Evolutionary conservation across 2,113 vertebrate species (phyloP).

Genomic region (Rafetus swinhoei): DNA sequence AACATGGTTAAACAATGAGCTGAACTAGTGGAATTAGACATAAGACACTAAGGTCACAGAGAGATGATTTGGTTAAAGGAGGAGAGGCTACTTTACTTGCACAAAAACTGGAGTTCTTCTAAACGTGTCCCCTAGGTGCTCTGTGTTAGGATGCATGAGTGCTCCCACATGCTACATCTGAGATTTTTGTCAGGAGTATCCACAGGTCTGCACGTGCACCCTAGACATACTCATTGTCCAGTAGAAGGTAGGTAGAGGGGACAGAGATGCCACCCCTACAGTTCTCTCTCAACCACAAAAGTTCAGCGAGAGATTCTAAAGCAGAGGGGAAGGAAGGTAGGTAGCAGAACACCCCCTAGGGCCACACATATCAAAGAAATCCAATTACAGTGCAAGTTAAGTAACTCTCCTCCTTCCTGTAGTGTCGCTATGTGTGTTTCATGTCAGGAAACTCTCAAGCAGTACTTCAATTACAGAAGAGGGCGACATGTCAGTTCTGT

Average conservation of each 20-base stretch:
- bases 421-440: neutral
- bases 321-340: neutral
- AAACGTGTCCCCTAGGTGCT: neutral
- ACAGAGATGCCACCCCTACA: neutral
- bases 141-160: too few species aligned
- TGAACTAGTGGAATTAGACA: slow-evolving; percentile 14
- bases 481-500: neutral
- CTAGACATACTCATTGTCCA: neutral
- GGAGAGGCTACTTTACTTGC: neutral
- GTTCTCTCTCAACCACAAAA: neutral
- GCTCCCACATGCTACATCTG: neutral
- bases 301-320: neutral
- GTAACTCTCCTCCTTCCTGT: neutral
- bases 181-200: neutral
- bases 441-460: neutral
- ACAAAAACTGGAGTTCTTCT: neutral
- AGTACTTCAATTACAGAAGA: neutral
- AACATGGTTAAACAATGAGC: neutral
- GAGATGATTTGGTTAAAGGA: neutral
- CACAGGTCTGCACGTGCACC: neutral
- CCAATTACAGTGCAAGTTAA: neutral
- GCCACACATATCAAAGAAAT: neutral
- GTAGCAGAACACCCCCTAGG: neutral
- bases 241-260: neutral
- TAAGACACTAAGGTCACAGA: neutral